Base-by-base conservation (phyloP, 1,140 invertebrate species). In the Phortica variegata region DNA sequence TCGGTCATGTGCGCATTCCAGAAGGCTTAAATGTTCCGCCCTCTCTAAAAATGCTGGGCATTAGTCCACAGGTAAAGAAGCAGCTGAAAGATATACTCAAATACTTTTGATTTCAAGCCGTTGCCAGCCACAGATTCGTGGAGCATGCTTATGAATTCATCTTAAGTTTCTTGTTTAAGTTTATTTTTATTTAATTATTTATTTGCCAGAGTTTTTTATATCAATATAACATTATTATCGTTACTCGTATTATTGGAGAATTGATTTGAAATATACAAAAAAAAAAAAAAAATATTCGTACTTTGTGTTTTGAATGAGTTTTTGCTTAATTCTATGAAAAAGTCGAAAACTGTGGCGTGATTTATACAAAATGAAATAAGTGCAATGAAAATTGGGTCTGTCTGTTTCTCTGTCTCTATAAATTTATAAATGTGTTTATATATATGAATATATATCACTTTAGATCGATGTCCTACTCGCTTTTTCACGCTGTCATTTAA, bases 21-120 rank as follows among this genome's bases (percentile, higher is more conserved):
- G 73, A 73, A 39, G 78, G 84, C 21, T 75, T 89, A 26, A 91
- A 91, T 74, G 87, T 95, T 2, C 93, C 93, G 39, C 93, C 93
- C 17, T 93, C 90, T 4, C 83, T 94, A 16, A 90, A 88, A 78
- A 95, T 95, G 91, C 84, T 96, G 6, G 92, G 92, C 37, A 86
- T 95, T 52, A 90, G 90, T 52, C 91, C 91, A 37, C 91, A 95
- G 88, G 93, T 95, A 83, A 83, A 82, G 60, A 72, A 61, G 60
- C 49, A 41, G 45, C 47, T 57, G 49, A 60, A 60, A 57, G 53
- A 61, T 44, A 65, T 65, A 53, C 56, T 73, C 54, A 73, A 8
- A 6, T 37, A 13, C n/a, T 37, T 15, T 37, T 15, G 6, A 37
- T 32, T 32, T 8, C 29, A 32, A n/a, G 8, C 29, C n/a, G 8